Base-by-base conservation (phyloP, 2,888 invertebrate species). In the Ormia ochracea region DNA sequence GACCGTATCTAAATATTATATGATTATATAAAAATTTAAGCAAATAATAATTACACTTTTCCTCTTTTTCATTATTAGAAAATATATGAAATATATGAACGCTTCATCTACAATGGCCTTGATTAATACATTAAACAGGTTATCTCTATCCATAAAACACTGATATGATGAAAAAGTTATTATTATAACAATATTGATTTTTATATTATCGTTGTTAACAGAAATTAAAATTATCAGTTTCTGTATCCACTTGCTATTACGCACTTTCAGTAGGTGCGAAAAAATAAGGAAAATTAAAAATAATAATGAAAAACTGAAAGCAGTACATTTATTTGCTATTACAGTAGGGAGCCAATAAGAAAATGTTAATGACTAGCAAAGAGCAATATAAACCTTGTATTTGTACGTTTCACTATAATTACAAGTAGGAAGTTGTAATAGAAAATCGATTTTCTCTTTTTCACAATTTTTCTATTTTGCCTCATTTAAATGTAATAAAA, bases 391-490 rank as follows among this genome's bases (percentile, higher is more conserved):
- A 21, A 14, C 41, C 43, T 38, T 66, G 38, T 38, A 41, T 38
- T 23, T 52, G 14, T 26, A 26, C 28, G 10, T 41, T 28, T 26
- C 36, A 45, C 43, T 61, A 68, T 61, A 52, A 68, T 68, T 75
- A 75, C 59, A 61, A 68, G 50, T 58, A 54, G 61, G 68, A 75
- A 75, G 68, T 75, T 66, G 23, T 66, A 75, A 58, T 75, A 66
- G 65, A 75, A 59, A 75, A 75, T 69, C 75, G 75, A 76, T 76
- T 69, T 68, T 61, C 19, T 33, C 23, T 59, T 59, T 54, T 19
- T 56, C 2, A 17, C 4, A 21, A 7, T 43, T 19, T 43, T 14
- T 17, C 19, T 19, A 19, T 19, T 43, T 2, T 9, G 19, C 9
- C 43, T 19, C 19, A 19, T 43, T 19, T 36, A 58, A 26, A 33